These are phyloP conservation scores for Meles meles DNA, from an alignment of 2,113 vertebrate species.

Conservation along the genomic window DNA sequence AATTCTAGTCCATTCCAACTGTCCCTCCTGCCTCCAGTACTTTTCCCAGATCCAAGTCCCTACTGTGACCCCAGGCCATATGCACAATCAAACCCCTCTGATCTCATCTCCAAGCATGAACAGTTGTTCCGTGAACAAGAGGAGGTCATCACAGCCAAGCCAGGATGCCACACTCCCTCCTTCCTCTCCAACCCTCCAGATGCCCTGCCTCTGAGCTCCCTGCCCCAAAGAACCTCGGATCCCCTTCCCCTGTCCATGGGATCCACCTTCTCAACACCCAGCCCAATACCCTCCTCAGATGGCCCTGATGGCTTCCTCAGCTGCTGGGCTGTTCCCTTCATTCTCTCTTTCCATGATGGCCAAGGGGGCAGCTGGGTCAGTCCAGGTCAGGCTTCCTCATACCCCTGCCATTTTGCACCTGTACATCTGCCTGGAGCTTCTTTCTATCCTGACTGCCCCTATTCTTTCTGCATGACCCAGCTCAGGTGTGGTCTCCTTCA, in stretches of 20 bases:
- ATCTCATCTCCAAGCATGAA: not conserved
- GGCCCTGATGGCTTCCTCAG: not conserved
- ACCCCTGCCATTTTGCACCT: rapidly evolving
- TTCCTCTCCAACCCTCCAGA: not conserved
- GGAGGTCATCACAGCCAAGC: not conserved
- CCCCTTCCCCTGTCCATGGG: not conserved
- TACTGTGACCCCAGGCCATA: too few relatives aligned
- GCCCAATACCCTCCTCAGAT: not conserved
- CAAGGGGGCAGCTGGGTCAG: not conserved
- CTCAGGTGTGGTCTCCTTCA: not conserved
- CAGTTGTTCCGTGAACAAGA: not conserved
- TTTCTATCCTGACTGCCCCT: not conserved
- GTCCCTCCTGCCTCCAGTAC: not conserved
- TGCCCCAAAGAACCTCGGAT: not conserved
- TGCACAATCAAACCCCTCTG: not conserved
- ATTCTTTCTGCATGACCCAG: not conserved
- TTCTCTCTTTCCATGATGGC: not conserved
- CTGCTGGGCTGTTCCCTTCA: not conserved
- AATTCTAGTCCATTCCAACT: not conserved
- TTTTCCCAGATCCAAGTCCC: not conserved
- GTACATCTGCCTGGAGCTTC: not conserved
- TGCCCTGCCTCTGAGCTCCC: not conserved
- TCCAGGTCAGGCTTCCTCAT: not conserved
- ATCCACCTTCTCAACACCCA: not conserved
- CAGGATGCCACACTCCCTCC: not conserved